Conservation (phyloP, 2,113 vertebrate genomes). For the Oophaga pumilio region DNA sequence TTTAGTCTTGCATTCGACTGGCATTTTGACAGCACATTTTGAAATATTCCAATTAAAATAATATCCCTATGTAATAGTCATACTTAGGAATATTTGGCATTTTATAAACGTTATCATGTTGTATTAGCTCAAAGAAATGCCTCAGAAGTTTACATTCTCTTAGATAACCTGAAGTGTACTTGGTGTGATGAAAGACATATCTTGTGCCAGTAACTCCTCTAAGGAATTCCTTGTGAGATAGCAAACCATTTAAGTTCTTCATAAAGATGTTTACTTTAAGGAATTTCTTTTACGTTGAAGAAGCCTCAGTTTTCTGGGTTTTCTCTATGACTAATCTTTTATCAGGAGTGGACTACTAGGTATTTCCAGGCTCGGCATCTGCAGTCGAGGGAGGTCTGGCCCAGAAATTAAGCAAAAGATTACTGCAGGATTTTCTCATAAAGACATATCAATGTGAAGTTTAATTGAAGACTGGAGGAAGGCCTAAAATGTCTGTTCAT, state of each 20-base stretch:
- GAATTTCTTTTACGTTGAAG: constrained; percentile 6
- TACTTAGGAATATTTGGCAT: constrained; percentile 19
- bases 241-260: constrained; percentile 9
- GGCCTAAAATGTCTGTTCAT: neutral
- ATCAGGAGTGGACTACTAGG: neutral
- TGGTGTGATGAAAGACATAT: constrained; percentile 13
- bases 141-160: constrained; percentile 27
- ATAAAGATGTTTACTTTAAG: constrained; percentile 17
- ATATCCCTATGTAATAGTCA: neutral
- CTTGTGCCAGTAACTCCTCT: neutral
- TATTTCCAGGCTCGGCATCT: constrained; percentile 12
- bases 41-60: neutral
- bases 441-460: neutral
- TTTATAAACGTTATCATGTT: neutral
- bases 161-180: constrained; percentile 33
- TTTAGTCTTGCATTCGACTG: too few relatives aligned
- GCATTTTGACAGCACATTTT: too few relatives aligned
- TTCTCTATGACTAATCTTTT: constrained; percentile 3
- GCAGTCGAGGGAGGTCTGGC: neutral
- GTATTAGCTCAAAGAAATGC: constrained; percentile 3
- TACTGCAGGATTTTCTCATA: neutral
- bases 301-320: constrained; percentile 26
- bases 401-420: neutral
- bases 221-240: constrained; percentile 20
- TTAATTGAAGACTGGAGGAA: neutral